A percentile compares a stretch with the other conserved stretches of the same genome.
Evolutionary conservation across 1,140 invertebrate genomes (phyloP).

Genomic region (Druon quercuslanigerum): DNA sequence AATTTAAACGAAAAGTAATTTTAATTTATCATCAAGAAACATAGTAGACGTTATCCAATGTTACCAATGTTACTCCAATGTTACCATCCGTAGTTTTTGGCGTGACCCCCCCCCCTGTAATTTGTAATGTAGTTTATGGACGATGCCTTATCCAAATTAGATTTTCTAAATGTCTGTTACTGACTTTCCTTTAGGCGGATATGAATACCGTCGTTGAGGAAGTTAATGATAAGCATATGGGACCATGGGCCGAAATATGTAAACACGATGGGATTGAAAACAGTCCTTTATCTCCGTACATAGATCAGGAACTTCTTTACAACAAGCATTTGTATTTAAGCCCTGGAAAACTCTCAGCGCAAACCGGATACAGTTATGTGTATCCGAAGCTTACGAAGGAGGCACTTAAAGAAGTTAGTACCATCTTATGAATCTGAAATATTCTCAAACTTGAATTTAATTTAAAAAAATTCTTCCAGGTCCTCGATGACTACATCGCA

Average conservation of each 20-base stretch:
- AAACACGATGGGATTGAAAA: conserved; percentile 84
- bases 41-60: no score
- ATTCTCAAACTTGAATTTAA: conserved; percentile 30
- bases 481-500: conserved; percentile 81
- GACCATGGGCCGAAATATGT: conserved; percentile 92
- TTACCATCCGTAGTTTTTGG: no score
- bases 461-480: conserved; percentile 70
- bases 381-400: conserved; percentile 80
- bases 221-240: conserved; percentile 93
- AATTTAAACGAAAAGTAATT: no score
- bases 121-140: no score
- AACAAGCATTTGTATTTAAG: conserved; percentile 88
- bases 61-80: no score
- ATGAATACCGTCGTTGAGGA: conserved; percentile 88
- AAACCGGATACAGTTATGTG: conserved; percentile 76
- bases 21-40: no score
- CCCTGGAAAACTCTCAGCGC: conserved; percentile 79
- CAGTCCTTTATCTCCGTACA: conserved; percentile 90
- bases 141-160: no score
- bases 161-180: no score
- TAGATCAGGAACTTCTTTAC: conserved; percentile 87
- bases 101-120: no score
- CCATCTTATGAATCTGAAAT: conserved; percentile 16
- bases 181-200: conserved; percentile 76
- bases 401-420: conserved; percentile 78